A percentile compares a stretch with the other conserved stretches of the same genome.
These are phyloP conservation scores for Hydraecia micacea DNA, from an alignment of 2,888 invertebrate species.

Conservation along the genomic window DNA sequence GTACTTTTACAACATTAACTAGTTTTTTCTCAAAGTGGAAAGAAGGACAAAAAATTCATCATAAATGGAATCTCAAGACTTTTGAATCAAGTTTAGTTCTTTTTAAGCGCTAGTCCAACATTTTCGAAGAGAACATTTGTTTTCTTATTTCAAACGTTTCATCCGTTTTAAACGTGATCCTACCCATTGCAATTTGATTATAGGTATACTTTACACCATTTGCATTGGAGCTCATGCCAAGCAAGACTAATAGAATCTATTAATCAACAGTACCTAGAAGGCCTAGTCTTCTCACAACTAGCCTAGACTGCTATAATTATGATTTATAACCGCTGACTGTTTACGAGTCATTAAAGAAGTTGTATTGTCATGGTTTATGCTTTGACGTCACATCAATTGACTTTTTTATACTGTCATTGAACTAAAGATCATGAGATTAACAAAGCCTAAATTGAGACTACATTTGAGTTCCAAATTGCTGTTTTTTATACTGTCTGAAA, in stretches of 20 bases:
- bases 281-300: background rate
- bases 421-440: conserved; percentile 25
- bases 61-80: background rate
- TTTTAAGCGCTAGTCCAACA: background rate
- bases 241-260: background rate
- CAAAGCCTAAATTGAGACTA: conserved; percentile 24
- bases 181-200: background rate
- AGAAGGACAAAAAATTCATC: background rate
- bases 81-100: background rate
- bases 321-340: conserved; percentile 22
- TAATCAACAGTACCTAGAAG: conserved; percentile 11
- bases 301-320: conserved; percentile 18
- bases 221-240: background rate
- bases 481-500: conserved; percentile 4
- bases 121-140: background rate
- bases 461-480: conserved; percentile 12
- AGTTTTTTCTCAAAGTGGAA: background rate
- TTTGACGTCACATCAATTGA: conserved; percentile 57
- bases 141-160: background rate
- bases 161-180: background rate
- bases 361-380: conserved; percentile 20
- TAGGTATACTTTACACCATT: background rate
- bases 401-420: conserved; percentile 22
- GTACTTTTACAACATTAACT: background rate
- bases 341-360: conserved; percentile 20